A percentile compares a stretch with the other conserved stretches of the same genome.
These are phyloP conservation scores for Parauchenoglanis ngamensis DNA, from an alignment of 2,797 vertebrate species.

Conservation along the genomic window DNA sequence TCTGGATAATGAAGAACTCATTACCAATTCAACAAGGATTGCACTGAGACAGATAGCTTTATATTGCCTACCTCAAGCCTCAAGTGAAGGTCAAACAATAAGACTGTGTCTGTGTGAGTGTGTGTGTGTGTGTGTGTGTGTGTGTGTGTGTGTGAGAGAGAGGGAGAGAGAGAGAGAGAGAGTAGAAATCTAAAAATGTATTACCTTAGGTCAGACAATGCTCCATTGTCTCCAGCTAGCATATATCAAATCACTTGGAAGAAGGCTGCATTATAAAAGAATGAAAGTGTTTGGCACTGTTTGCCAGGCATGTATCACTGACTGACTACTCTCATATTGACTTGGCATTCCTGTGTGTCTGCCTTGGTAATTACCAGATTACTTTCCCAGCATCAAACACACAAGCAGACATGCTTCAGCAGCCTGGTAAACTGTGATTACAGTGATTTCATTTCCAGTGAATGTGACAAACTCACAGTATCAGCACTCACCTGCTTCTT, in stretches of 20 bases:
- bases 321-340: constrained; percentile 46
- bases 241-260: constrained; percentile 62
- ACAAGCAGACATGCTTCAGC: constrained; percentile 47
- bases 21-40: constrained; percentile 80
- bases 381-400: constrained; percentile 51
- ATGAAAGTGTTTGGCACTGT: constrained; percentile 9
- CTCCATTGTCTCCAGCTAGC: constrained; percentile 67
- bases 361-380: constrained; percentile 53
- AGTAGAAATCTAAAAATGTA: constrained; percentile 43
- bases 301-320: constrained; percentile 22
- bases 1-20: constrained; percentile 79
- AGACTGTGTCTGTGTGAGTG: constrained; percentile 39
- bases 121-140: constrained; percentile 30
- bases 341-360: constrained; percentile 51
- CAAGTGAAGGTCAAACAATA: constrained; percentile 72
- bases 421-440: constrained; percentile 50
- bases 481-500: constrained; percentile 18
- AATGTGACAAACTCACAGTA: constrained; percentile 31
- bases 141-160: constrained; percentile 23
- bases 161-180: constrained; percentile 12
- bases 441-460: constrained; percentile 44
- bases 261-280: constrained; percentile 31
- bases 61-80: constrained; percentile 64
- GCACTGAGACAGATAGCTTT: constrained; percentile 70
- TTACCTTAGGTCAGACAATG: constrained; percentile 54